Percentiles rank a stretch among this genome's conserved stretches.
These are phyloP conservation scores for Psammodynastes pulverulentus DNA, from an alignment of 2,113 vertebrate species.

Conservation along the genomic window DNA sequence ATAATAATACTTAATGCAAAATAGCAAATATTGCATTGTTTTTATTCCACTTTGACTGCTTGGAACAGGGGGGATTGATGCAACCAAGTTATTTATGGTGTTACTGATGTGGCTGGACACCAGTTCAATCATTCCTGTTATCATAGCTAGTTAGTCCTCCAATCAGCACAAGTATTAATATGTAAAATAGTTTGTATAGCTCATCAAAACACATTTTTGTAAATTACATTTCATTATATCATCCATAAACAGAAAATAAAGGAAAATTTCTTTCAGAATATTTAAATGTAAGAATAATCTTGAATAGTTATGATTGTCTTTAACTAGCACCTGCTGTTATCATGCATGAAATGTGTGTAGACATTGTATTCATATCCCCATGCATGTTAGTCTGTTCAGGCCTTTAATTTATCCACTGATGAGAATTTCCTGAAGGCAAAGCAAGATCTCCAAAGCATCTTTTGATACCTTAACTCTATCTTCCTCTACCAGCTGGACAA, in stretches of 20 bases:
- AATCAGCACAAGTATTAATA: neutral
- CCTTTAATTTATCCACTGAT: neutral
- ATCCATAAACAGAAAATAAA: neutral
- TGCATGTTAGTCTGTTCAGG: neutral
- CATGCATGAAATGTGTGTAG: neutral
- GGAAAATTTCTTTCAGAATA: neutral
- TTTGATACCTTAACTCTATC: neutral
- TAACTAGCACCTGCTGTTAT: neutral
- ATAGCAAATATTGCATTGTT: neutral
- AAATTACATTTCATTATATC: neutral
- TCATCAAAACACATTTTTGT: neutral
- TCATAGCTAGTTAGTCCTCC: neutral
- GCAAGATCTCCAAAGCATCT: neutral
- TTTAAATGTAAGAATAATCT: neutral
- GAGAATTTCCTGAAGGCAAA: neutral
- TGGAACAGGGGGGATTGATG: neutral
- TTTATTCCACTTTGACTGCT: neutral
- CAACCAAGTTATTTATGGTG: neutral
- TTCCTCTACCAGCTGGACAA: neutral
- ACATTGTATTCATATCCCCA: neutral
- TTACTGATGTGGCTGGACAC: neutral
- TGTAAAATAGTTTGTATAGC: neutral
- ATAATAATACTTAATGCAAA: conserved; percentile 22
- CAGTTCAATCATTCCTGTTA: neutral
- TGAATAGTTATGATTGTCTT: neutral